Conservation (phyloP, 2,113 vertebrate genomes). For the Girardinichthys multiradiatus region DNA sequence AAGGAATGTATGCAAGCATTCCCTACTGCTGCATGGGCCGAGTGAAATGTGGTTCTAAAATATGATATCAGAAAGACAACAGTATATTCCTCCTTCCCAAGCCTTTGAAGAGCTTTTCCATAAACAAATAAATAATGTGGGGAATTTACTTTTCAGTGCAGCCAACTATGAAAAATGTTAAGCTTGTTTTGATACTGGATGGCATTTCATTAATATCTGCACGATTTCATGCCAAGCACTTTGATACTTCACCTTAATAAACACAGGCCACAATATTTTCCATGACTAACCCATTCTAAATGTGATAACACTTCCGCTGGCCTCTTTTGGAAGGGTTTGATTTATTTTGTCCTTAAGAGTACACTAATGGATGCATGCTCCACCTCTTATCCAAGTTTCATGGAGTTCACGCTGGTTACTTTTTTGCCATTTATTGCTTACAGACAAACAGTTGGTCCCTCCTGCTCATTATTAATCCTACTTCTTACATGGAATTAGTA, state of each 20-base stretch:
- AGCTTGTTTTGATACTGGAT: slow-evolving; percentile 73
- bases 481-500: background rate
- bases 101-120: slow-evolving; percentile 72
- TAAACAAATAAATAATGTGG: slow-evolving; percentile 77
- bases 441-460: background rate
- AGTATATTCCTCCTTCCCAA: slow-evolving; percentile 54
- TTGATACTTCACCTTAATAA: slow-evolving; percentile 68
- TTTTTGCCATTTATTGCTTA: background rate
- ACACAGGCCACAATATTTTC: slow-evolving; percentile 35
- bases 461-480: background rate
- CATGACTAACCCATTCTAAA: slow-evolving; percentile 43
- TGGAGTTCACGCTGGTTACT: background rate
- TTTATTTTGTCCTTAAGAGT: slow-evolving; percentile 26
- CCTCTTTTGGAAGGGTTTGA: slow-evolving; percentile 34
- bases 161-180: slow-evolving; percentile 63
- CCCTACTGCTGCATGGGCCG: slow-evolving; percentile 47
- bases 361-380: background rate
- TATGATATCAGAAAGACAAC: slow-evolving; percentile 72
- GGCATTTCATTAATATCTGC: slow-evolving; percentile 71
- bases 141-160: slow-evolving; percentile 68
- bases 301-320: slow-evolving; percentile 35
- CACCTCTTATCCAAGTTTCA: background rate
- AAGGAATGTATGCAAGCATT: slow-evolving; percentile 75
- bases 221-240: slow-evolving; percentile 64
- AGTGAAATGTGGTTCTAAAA: slow-evolving; percentile 73